Percentiles rank a stretch among this genome's conserved stretches.
These are phyloP conservation scores for Strongylocentrotus purpuratus DNA, from an alignment of 35 echinoderm and acorn worm species.

Conservation along the genomic window DNA sequence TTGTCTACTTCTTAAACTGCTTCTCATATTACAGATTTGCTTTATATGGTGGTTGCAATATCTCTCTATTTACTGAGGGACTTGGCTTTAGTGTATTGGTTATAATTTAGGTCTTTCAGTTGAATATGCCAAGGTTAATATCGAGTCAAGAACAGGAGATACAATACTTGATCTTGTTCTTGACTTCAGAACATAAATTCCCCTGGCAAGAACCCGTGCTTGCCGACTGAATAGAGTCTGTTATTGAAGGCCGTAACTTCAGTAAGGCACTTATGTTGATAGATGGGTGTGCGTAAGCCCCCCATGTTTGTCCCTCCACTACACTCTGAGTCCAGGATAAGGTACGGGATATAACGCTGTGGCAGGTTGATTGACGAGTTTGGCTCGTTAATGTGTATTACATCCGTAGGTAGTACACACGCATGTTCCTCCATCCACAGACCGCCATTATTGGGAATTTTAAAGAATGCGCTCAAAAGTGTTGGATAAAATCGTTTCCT, in stretches of 20 bases:
- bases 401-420: slow-evolving; percentile 1
- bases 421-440: background rate
- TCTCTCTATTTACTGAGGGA: too few relatives aligned
- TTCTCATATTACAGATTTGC: too few relatives aligned
- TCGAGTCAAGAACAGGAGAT: too few relatives aligned
- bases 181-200: too few relatives aligned
- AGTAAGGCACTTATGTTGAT: background rate
- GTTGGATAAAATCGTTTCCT: background rate
- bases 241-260: background rate
- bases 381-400: slow-evolving; percentile 3
- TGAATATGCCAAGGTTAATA: too few relatives aligned
- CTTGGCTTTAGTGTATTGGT: too few relatives aligned
- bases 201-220: too few relatives aligned
- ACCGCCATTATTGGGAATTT: background rate
- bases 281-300: background rate
- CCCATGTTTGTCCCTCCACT: background rate
- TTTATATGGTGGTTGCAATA: too few relatives aligned
- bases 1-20: too few relatives aligned
- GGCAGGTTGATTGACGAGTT: slow-evolving; percentile 8
- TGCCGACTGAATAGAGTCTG: background rate
- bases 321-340: background rate
- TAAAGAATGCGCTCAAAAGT: background rate
- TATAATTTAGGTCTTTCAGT: too few relatives aligned
- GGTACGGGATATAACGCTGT: background rate
- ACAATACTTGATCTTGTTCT: too few relatives aligned